These are phyloP conservation scores for Notarius lentiginosus DNA, from an alignment of 2,113 vertebrate genomes.

Conservation along the genomic window DNA sequence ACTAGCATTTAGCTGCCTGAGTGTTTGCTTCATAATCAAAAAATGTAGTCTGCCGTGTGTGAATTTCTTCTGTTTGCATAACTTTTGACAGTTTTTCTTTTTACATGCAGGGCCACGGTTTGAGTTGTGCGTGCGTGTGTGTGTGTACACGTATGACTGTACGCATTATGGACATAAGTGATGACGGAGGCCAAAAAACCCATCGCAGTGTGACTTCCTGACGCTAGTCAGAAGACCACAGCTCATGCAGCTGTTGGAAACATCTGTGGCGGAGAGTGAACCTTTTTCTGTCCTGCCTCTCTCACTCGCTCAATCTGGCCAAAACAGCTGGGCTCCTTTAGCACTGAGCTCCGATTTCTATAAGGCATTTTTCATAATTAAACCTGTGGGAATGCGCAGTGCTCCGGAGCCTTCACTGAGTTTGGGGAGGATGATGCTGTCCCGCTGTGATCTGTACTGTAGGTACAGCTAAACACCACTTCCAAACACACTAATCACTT, in stretches of 20 bases:
- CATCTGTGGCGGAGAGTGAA: constrained; percentile 51
- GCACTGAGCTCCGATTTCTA: constrained; percentile 46
- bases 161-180: constrained; percentile 44
- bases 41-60: not conserved
- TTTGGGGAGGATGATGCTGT: constrained; percentile 47
- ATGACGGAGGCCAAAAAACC: constrained; percentile 46
- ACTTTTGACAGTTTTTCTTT: constrained; percentile 15
- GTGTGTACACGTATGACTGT: constrained; percentile 22
- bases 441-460: constrained; percentile 41
- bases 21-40: constrained; percentile 24
- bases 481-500: constrained; percentile 11
- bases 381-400: constrained; percentile 55
- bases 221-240: constrained; percentile 43
- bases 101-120: not conserved
- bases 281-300: constrained; percentile 40
- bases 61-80: constrained; percentile 12
- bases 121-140: constrained; percentile 34
- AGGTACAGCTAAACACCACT: constrained; percentile 29
- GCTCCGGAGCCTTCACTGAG: constrained; percentile 41
- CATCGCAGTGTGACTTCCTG: constrained; percentile 45
- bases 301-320: constrained; percentile 49
- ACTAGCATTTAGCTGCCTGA: not conserved
- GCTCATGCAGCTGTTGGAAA: constrained; percentile 50
- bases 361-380: constrained; percentile 57
- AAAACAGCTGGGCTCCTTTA: constrained; percentile 55